These are phyloP conservation scores for Timandra comae DNA, from an alignment of 2,888 invertebrate genomes.

Conservation along the genomic window DNA sequence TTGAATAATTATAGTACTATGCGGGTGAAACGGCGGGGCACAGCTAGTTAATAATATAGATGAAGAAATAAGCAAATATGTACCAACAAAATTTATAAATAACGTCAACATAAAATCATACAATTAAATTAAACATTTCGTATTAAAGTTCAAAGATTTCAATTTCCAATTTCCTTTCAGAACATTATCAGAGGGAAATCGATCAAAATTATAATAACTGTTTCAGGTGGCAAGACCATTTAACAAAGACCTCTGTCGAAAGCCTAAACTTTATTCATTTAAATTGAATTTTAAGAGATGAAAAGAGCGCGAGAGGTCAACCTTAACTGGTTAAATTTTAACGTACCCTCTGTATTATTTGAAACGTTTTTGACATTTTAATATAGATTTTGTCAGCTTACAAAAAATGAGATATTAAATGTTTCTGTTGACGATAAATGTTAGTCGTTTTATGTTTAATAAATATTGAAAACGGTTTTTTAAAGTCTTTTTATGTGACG, in stretches of 20 bases:
- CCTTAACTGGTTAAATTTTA: conserved; percentile 27
- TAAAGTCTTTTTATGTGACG: too few relatives aligned
- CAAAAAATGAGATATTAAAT: not conserved
- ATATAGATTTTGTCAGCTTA: conserved; percentile 22
- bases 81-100: too few relatives aligned
- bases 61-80: too few relatives aligned
- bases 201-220: conserved; percentile 61
- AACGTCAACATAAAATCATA: conserved; percentile 4
- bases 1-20: too few relatives aligned
- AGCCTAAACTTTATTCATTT: conserved; percentile 4
- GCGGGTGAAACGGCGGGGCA: too few relatives aligned
- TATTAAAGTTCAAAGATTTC: conserved; percentile 34
- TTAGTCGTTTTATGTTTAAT: too few relatives aligned
- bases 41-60: too few relatives aligned
- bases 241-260: conserved; percentile 17
- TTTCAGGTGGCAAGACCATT: conserved; percentile 32
- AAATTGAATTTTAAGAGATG: not conserved
- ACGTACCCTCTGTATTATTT: conserved; percentile 22
- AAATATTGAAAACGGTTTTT: too few relatives aligned
- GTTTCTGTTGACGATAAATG: not conserved
- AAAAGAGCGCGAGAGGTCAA: conserved; percentile 16
- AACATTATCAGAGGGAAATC: conserved; percentile 44
- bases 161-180: conserved; percentile 50
- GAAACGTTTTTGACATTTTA: conserved; percentile 26
- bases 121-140: conserved; percentile 17